Evolutionary conservation across 2,888 invertebrate genomes (phyloP), one percentile per base, ranked within the genome.

Genomic region (Zonitis immaculata): DNA sequence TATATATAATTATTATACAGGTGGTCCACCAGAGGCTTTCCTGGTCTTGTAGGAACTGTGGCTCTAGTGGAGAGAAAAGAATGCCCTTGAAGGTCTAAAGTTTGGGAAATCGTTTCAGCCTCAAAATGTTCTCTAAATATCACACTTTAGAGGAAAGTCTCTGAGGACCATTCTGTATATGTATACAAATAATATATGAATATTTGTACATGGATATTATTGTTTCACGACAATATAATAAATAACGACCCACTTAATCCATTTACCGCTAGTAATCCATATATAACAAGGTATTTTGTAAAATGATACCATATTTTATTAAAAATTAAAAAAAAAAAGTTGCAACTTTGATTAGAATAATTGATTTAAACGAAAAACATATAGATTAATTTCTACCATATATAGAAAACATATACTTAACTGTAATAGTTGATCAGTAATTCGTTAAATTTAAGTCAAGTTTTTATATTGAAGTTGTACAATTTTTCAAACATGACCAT

Each of bases 191-290:
- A n/a, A n/a, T n/a, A n/a, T n/a, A n/a, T n/a, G n/a, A n/a, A n/a
- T n/a, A n/a, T n/a, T n/a, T n/a, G n/a, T n/a, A n/a, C n/a, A n/a
- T n/a, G n/a, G n/a, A n/a, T n/a, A n/a, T n/a, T n/a, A n/a, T 45
- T 28, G 27, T 45, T 45, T 45, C 28, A 28, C 28, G 20, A 45
- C 28, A 18, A 7, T 45, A n/a, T 30, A 28, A 45, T 45, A 45
- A 45, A 45, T 45, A 45, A 45, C 30, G 45, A 14, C 45, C 45
- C 45, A 45, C 45, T 27, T 30, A n/a, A 45, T 45, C 45, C 30
- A 45, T 45, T n/a, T 45, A 45, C 28, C 28, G 28, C 20, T 45
- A 20, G 20, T 39, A 20, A 39, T 39, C 39, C 39, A 39, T 20
- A 39, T 39, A 39, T 39, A 39, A 39, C 39, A 39, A 39, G 11